phyloP scores from a whole-genome alignment of 2,888 invertebrate genomes.

The Spodoptera picta region DNA sequence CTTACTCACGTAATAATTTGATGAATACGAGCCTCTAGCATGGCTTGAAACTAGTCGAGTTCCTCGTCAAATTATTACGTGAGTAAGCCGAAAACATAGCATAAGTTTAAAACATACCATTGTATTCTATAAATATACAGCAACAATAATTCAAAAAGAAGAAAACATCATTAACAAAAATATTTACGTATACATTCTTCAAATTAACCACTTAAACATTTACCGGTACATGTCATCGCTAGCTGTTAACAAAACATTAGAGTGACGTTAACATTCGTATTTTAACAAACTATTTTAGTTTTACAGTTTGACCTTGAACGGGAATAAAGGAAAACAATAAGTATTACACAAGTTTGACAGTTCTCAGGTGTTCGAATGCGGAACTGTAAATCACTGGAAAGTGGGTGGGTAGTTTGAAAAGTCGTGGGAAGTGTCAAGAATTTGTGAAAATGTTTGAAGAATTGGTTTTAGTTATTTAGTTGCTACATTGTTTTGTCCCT shows the following conservation, averaged over 20 bases:
- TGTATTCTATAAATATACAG: too few species aligned
- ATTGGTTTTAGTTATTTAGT: too few species aligned
- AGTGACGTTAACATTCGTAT: constrained; percentile 45
- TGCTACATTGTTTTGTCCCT: too few species aligned
- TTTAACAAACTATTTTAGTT: constrained; percentile 54
- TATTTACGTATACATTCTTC: too few species aligned
- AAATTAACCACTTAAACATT: constrained; percentile 24
- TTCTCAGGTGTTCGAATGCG: constrained; percentile 57
- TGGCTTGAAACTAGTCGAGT: too few species aligned
- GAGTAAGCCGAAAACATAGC: too few species aligned
- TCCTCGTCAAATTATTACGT: too few species aligned
- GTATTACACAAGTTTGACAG: constrained; percentile 53
- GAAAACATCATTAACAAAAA: too few species aligned
- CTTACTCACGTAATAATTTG: too few species aligned
- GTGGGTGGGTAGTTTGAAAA: constrained; percentile 20
- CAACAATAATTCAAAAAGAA: too few species aligned
- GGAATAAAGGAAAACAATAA: constrained; percentile 62
- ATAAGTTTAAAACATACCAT: too few species aligned
- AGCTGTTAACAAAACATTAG: constrained; percentile 42
- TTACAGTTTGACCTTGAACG: constrained; percentile 53
- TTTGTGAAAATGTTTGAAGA: not conserved
- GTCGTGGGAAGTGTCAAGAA: not conserved
- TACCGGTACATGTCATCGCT: constrained; percentile 42
- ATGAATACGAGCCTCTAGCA: too few species aligned
- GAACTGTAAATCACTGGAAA: constrained; percentile 48